Conservation (phyloP, 2,113 vertebrate genomes). For the Etia nguti region DNA sequence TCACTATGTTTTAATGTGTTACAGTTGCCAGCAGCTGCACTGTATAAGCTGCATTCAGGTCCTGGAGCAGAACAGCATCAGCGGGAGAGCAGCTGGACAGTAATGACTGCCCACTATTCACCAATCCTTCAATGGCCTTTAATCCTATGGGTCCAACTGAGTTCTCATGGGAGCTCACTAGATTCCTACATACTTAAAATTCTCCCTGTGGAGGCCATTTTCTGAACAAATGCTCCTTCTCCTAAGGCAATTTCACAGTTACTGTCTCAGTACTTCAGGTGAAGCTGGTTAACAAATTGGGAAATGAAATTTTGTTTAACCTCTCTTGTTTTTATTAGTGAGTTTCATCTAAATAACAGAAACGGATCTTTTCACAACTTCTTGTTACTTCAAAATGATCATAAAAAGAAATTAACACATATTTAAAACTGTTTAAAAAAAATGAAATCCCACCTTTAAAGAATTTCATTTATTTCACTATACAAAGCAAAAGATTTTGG, state of each 20-base stretch:
- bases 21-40: constrained; percentile 17
- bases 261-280: constrained; percentile 4
- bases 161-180: constrained; percentile 13
- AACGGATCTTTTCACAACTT: not conserved
- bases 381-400: not conserved
- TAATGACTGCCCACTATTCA: constrained; percentile 21
- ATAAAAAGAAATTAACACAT: not conserved
- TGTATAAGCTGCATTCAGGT: not conserved
- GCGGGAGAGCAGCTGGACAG: constrained; percentile 47
- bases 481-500: too few relatives aligned
- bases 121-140: constrained; percentile 28
- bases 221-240: constrained; percentile 3
- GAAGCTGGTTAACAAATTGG: not conserved
- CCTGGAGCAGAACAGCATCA: not conserved
- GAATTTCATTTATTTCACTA: too few relatives aligned
- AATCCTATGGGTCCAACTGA: not conserved
- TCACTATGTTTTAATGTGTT: not conserved
- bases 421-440: not conserved
- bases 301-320: not conserved
- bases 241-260: not conserved
- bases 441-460: not conserved
- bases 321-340: not conserved
- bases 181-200: constrained; percentile 22
- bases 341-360: not conserved
- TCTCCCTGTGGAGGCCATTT: constrained; percentile 19